These are phyloP conservation scores for Ernsta delagoae DNA, from an alignment of 2,888 invertebrate genomes.

Conservation along the genomic window DNA sequence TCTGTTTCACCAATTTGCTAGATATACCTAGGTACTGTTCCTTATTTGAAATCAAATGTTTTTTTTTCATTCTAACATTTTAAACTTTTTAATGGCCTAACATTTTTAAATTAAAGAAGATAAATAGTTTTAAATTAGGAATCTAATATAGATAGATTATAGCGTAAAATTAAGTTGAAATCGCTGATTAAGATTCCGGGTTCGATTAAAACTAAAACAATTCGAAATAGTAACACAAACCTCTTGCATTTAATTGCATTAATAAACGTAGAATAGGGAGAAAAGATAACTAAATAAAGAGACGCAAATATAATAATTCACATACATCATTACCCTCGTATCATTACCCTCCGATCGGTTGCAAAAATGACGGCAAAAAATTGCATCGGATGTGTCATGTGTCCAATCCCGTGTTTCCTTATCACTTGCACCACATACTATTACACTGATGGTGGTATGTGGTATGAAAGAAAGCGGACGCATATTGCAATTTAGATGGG, in stretches of 20 bases:
- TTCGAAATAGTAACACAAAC: no score
- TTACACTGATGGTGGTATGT: slow-evolving; percentile 44
- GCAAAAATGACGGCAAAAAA: slow-evolving; percentile 1
- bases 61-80: neutral
- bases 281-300: no score
- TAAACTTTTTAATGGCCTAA: no score
- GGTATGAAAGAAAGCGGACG: slow-evolving; percentile 70
- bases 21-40: neutral
- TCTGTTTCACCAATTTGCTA: neutral
- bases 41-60: neutral
- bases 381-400: slow-evolving; percentile 7
- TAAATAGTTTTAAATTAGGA: no score
- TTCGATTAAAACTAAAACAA: no score
- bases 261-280: no score
- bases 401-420: slow-evolving; percentile 12
- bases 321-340: neutral
- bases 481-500: slow-evolving; percentile 77
- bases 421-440: slow-evolving; percentile 43
- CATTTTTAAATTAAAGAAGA: no score
- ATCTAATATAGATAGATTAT: no score
- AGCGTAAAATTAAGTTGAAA: no score
- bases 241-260: no score
- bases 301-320: neutral
- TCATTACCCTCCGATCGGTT: neutral
- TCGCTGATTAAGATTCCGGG: no score